phyloP scores from a whole-genome alignment of 1,140 invertebrate species.

The Aleiodes sp. region DNA sequence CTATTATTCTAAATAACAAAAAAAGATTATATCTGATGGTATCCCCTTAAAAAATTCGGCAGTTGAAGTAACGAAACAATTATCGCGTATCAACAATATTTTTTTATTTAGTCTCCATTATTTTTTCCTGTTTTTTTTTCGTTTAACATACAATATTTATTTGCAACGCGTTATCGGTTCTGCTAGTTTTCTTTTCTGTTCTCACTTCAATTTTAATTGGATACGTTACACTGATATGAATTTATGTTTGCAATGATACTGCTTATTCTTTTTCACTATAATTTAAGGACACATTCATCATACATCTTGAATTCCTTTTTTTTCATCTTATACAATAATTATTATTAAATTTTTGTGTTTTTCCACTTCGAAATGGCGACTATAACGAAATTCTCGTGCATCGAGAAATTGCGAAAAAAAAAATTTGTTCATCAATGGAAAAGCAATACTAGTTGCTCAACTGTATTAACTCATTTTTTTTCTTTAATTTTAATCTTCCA shows the following conservation, averaged over 20 bases:
- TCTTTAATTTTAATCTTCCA: not conserved
- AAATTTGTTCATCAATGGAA: not conserved
- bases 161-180: slow-evolving; percentile 4
- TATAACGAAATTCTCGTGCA: not conserved
- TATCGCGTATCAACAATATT: slow-evolving; percentile 6
- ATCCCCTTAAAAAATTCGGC: not conserved
- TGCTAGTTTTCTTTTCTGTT: no score
- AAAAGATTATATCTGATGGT: no score
- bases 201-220: not conserved
- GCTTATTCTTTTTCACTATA: not conserved
- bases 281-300: no score
- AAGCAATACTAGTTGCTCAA: not conserved
- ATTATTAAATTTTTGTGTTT: no score
- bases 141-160: slow-evolving; percentile 15
- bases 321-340: not conserved
- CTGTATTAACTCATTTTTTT: not conserved
- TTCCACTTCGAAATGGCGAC: not conserved
- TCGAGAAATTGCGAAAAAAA: not conserved
- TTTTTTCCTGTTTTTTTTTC: no score
- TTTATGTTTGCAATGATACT: slow-evolving; percentile 6
- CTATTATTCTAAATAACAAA: no score
- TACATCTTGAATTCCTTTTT: no score
- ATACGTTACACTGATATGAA: slow-evolving; percentile 14
- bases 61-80: not conserved
- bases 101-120: slow-evolving; percentile 12